Conservation (phyloP, 2,797 vertebrate species). For the Gila robusta region DNA sequence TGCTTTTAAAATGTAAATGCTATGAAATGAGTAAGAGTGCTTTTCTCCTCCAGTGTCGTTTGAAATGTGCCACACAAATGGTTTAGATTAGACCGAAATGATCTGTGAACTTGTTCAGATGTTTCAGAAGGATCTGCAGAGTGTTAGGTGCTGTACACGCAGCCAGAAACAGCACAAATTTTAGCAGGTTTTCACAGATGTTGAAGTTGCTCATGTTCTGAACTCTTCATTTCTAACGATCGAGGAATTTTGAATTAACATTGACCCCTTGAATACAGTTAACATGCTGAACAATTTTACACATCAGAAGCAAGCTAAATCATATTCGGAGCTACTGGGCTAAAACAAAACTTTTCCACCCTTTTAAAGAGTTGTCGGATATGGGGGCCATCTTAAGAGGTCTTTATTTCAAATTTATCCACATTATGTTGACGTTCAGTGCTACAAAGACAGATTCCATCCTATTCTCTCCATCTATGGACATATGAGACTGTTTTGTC, state of each 20-base stretch:
- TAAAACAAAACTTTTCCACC: conserved; percentile 4
- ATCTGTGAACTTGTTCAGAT: neutral
- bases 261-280: neutral
- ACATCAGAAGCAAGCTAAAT: neutral
- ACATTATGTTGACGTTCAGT: neutral
- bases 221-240: neutral
- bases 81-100: neutral
- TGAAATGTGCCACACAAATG: neutral
- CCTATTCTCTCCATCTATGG: conserved; percentile 41
- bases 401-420: conserved; percentile 18
- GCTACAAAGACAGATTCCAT: conserved; percentile 13
- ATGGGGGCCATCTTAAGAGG: neutral
- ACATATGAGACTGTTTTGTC: conserved; percentile 52
- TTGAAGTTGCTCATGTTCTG: neutral
- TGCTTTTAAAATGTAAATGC: neutral
- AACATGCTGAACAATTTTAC: neutral
- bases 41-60: neutral
- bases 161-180: neutral
- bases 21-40: neutral
- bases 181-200: neutral
- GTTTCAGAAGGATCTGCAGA: neutral
- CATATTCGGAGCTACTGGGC: neutral
- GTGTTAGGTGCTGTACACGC: neutral
- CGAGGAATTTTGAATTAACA: neutral
- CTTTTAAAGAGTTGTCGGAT: conserved; percentile 29